phyloP scores from a whole-genome alignment of 2,888 invertebrate species.

The Capitulum mitella region DNA sequence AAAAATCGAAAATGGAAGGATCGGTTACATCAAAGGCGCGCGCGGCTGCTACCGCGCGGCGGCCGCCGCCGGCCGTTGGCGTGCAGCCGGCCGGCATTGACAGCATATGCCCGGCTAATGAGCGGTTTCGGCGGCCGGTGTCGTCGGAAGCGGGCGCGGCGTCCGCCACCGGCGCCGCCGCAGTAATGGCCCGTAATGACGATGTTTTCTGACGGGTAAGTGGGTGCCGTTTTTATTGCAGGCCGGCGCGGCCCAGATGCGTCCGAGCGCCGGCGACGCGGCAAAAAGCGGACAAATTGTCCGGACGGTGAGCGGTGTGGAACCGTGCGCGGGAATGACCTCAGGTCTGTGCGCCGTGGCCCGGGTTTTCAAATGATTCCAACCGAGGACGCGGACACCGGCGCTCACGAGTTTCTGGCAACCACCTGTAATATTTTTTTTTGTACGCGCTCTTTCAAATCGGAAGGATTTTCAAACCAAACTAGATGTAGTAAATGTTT shows the following conservation, averaged over 20 bases:
- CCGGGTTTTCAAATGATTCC: too few relatives aligned
- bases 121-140: not conserved
- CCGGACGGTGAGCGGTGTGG: not conserved
- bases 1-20: not conserved
- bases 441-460: too few relatives aligned
- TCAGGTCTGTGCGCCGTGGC: too few relatives aligned
- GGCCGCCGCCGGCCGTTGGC: not conserved
- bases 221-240: constrained; percentile 24
- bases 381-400: too few relatives aligned
- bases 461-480: too few relatives aligned
- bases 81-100: not conserved
- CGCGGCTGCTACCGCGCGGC: not conserved
- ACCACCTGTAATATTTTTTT: too few relatives aligned
- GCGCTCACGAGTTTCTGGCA: too few relatives aligned
- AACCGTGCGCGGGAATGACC: too few relatives aligned
- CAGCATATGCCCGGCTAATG: not conserved
- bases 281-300: not conserved
- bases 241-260: not conserved
- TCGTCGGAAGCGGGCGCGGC: not conserved
- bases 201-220: constrained; percentile 10
- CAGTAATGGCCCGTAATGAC: not conserved
- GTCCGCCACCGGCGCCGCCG: not conserved
- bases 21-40: constrained; percentile 14
- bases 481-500: too few relatives aligned
- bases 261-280: too few relatives aligned